Evolutionary conservation across 2,888 invertebrate genomes (phyloP).

Genomic region (Theodoxus fluviatilis): DNA sequence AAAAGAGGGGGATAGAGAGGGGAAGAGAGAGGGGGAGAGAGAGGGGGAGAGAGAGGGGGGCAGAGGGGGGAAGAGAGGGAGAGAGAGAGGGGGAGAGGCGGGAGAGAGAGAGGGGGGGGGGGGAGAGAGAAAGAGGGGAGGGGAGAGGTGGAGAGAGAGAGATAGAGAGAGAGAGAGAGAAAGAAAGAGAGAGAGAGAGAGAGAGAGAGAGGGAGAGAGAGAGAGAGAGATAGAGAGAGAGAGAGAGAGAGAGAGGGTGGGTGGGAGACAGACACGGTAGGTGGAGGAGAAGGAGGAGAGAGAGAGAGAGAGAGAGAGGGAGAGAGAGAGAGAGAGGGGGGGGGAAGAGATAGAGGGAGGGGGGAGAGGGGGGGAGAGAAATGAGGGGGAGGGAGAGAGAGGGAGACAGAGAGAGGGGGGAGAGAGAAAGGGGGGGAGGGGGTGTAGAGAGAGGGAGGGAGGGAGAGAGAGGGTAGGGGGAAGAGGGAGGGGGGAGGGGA

Average conservation of each 20-base stretch:
- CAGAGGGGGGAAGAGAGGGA: constrained; percentile 22
- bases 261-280: not conserved
- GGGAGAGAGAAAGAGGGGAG: too few relatives aligned
- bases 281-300: not conserved
- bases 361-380: not conserved
- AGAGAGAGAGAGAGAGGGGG: constrained; percentile 17
- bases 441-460: constrained; percentile 17
- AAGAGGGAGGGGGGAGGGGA: constrained; percentile 14
- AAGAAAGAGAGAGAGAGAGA: not conserved
- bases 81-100: constrained; percentile 25
- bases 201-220: not conserved
- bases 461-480: constrained; percentile 19
- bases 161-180: not conserved
- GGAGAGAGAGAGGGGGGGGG: constrained; percentile 11
- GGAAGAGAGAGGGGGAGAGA: constrained; percentile 21
- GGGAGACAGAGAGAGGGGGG: too few relatives aligned
- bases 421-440: too few relatives aligned
- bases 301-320: constrained; percentile 23
- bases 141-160: too few relatives aligned
- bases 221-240: not conserved
- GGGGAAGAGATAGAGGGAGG: constrained; percentile 1
- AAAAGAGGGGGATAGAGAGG: too few relatives aligned
- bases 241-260: too few relatives aligned
- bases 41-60: constrained; percentile 25
- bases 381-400: constrained; percentile 7